A percentile compares a stretch with the other conserved stretches of the same genome.
Evolutionary conservation across 2,113 vertebrate species (phyloP).

Genomic region (Phocoena phocoena): DNA sequence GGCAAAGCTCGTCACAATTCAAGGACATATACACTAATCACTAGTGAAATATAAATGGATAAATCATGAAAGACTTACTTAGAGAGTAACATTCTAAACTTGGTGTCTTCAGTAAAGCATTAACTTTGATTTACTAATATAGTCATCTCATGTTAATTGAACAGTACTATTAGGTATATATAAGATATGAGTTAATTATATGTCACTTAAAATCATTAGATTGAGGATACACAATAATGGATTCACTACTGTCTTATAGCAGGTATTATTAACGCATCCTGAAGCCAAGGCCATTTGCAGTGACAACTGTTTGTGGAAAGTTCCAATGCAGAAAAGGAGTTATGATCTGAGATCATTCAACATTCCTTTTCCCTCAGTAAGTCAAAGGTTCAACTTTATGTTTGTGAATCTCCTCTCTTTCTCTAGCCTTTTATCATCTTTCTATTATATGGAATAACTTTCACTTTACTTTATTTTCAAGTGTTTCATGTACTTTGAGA

Average conservation of each 20-base stretch:
- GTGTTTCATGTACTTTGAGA: background rate
- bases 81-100: conserved; percentile 72
- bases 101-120: conserved; percentile 69
- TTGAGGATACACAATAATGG: conserved; percentile 66
- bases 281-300: conserved; percentile 23
- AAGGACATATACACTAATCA: background rate
- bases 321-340: conserved; percentile 12
- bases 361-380: background rate
- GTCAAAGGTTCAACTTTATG: background rate
- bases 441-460: background rate
- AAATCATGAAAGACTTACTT: conserved; percentile 73
- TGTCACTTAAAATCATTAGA: conserved; percentile 65
- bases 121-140: conserved; percentile 82
- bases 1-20: background rate
- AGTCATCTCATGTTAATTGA: conserved; percentile 77
- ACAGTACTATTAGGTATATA: conserved; percentile 67
- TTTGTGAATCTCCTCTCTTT: background rate
- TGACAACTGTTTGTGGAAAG: conserved; percentile 52
- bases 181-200: conserved; percentile 78
- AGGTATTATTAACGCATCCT: conserved; percentile 61
- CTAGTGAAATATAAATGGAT: conserved; percentile 57
- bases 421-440: background rate
- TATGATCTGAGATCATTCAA: background rate
- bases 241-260: conserved; percentile 53
- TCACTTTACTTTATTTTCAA: background rate